Evolutionary conservation across 2,797 vertebrate species (phyloP), one percentile per base, ranked within the genome.

Genomic region (Manis crassicaudata): DNA sequence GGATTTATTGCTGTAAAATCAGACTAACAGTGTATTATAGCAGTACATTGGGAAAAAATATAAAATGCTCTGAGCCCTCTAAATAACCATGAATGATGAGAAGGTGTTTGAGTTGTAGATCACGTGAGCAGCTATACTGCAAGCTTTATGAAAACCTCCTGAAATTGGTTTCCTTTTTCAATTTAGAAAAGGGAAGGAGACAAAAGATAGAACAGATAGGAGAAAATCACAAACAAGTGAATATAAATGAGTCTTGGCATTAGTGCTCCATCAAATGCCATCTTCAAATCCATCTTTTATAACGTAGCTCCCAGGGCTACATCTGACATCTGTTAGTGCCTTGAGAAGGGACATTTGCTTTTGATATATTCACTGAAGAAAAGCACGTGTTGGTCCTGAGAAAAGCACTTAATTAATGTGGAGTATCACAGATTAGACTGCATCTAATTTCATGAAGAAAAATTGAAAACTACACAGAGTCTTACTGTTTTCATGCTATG

Each of bases 1-100:
- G 67, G 29, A 97, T 93, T 97, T 98, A 96, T 80, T 82, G 93
- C 80, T 84, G 88, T 92, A 85, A 95, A 98, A 97, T 96, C 50
- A 92, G 83, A 96, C 76, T 63, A 98, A 97, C 92, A 94, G 96
- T 94, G 89, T 62, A 89, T 88, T 98, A 97, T n/a, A 98, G 91
- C 70, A 93, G 87, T 80, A 75, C 40, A 65, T 88, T 80, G 68
- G 93, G 97, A 73, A 87, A 97, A 97, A 96, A 93, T 70, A 97
- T 89, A 97, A 96, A 94, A 93, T 52, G 20, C 96, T 90, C 83
- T 17, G 17, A 58, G 90, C 40, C 82, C 96, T 94, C 81, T 96
- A 96, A 97, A 97, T 97, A 98, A 86, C 46, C 23, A 90, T 92
- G 70, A 94, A 79, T 85, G 63, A 29, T 96, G 76, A 94, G 89